phyloP scores from a whole-genome alignment of 2,797 vertebrate genomes.

The Anomalospiza imberbis region DNA sequence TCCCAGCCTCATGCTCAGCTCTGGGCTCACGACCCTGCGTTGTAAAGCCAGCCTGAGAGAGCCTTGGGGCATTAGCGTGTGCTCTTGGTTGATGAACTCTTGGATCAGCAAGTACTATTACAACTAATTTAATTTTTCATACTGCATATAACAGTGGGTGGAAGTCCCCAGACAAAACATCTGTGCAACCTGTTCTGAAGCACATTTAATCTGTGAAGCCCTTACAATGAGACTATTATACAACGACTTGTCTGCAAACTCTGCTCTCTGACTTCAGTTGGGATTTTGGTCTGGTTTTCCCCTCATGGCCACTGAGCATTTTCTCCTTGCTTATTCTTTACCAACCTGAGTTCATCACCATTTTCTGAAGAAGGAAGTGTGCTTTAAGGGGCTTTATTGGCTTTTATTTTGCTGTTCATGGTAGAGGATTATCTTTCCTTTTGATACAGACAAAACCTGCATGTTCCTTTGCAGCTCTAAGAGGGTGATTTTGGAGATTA shows the following conservation, averaged over 20 bases:
- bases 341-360: background rate
- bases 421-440: background rate
- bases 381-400: background rate
- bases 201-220: background rate
- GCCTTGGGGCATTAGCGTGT: background rate
- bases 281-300: background rate
- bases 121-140: constrained; percentile 46
- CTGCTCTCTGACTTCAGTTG: background rate
- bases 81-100: background rate
- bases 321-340: background rate
- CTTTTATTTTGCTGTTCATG: background rate
- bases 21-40: background rate
- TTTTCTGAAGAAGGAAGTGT: background rate
- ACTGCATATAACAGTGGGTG: background rate
- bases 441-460: background rate
- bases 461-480: background rate
- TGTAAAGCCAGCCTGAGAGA: background rate
- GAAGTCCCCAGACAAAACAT: constrained; percentile 55
- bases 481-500: background rate
- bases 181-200: constrained; percentile 35
- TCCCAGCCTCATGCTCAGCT: background rate
- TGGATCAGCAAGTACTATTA: background rate
- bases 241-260: background rate
- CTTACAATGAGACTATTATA: background rate
- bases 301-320: background rate